Conservation (phyloP, 2,113 vertebrate genomes). For the Calcarius ornatus region DNA sequence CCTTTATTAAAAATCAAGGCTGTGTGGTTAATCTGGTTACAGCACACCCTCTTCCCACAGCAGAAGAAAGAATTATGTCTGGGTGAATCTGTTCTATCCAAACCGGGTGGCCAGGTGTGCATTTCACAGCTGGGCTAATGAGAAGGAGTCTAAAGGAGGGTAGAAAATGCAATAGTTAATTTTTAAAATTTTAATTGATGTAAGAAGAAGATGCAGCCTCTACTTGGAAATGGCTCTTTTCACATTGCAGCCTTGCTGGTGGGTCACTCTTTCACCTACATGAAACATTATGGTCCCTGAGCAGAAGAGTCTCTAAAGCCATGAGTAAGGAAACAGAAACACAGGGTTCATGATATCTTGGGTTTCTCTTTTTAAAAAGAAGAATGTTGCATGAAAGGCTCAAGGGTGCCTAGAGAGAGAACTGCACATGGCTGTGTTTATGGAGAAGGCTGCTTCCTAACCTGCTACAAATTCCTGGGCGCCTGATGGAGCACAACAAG, state of each 20-base stretch:
- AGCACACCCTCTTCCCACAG: not conserved
- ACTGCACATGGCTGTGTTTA: fast-evolving
- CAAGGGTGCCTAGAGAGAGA: not conserved
- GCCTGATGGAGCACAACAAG: fast-evolving
- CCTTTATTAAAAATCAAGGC: not conserved
- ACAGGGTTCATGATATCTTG: fast-evolving
- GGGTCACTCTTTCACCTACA: fast-evolving
- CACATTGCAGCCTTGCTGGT: not conserved
- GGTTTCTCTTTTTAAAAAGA: not conserved
- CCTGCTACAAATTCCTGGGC: not conserved
- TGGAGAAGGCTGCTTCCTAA: not conserved
- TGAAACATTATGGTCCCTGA: not conserved
- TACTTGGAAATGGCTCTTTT: not conserved
- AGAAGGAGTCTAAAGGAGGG: not conserved
- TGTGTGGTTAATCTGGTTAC: not conserved
- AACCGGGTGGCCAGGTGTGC: not conserved
- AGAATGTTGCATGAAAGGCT: not conserved
- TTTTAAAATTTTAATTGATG: not conserved
- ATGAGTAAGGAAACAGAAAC: not conserved
- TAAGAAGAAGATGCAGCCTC: not conserved
- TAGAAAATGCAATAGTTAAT: fast-evolving
- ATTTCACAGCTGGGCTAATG: not conserved
- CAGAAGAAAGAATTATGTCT: fast-evolving
- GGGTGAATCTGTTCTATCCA: not conserved
- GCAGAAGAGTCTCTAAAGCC: not conserved